Evolutionary conservation across 2,797 vertebrate genomes (phyloP).

Genomic region (Falco novaeseelandiae): DNA sequence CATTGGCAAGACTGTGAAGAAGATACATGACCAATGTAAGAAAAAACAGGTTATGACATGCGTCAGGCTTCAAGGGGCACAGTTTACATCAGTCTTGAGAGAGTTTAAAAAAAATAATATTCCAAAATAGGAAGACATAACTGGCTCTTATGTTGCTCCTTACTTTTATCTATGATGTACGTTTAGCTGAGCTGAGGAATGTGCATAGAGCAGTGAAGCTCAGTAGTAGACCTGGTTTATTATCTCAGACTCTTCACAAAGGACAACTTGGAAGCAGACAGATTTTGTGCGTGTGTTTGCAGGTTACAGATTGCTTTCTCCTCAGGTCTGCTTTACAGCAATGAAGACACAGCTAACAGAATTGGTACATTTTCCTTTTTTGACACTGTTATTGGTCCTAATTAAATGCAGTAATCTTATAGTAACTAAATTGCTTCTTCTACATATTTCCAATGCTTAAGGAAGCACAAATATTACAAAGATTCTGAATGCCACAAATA

Average conservation of each 20-base stretch:
- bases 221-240: neutral
- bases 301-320: neutral
- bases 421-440: neutral
- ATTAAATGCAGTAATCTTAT: neutral
- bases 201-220: neutral
- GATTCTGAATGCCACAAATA: neutral
- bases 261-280: neutral
- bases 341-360: neutral
- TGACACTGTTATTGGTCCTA: neutral
- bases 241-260: neutral
- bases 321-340: neutral
- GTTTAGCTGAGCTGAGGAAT: neutral
- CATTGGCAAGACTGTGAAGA: neutral
- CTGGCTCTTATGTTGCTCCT: neutral
- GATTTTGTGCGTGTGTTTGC: neutral
- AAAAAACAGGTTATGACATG: neutral
- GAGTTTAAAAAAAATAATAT: neutral
- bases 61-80: neutral
- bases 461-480: neutral
- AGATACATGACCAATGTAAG: neutral
- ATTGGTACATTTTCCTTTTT: neutral
- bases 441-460: neutral
- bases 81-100: neutral
- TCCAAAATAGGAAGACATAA: neutral
- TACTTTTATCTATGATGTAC: neutral